A percentile compares a stretch with the other conserved stretches of the same genome.
These are phyloP conservation scores for Peromyscus leucopus DNA, from an alignment of 2,113 vertebrate species.

Conservation along the genomic window DNA sequence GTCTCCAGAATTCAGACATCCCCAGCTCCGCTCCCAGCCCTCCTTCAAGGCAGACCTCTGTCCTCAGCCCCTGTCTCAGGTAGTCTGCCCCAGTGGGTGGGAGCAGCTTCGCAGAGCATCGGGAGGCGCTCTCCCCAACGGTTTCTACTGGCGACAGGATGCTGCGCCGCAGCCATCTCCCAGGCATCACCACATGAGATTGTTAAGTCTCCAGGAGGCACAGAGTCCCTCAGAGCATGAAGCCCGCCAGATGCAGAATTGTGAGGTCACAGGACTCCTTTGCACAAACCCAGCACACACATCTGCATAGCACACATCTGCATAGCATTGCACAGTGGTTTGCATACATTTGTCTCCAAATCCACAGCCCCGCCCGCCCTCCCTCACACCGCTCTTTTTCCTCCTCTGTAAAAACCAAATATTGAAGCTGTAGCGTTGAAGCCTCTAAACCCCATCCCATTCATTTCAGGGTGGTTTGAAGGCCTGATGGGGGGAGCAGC, in stretches of 20 bases:
- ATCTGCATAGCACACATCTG: slow-evolving; percentile 64
- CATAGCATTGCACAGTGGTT: background rate
- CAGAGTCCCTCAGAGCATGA: background rate
- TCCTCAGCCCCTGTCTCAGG: background rate
- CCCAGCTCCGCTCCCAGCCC: background rate
- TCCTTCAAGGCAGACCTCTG: background rate
- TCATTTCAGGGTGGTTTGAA: slow-evolving; percentile 35
- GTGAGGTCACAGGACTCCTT: background rate
- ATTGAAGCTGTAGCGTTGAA: background rate
- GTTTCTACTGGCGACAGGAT: background rate
- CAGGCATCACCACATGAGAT: background rate
- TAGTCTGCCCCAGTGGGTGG: background rate
- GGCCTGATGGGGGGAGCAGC: background rate
- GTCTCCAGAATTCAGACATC: background rate
- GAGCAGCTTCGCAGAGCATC: slow-evolving; percentile 23
- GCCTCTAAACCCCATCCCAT: background rate
- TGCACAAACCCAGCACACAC: background rate
- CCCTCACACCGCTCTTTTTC: background rate
- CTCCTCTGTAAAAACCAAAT: background rate
- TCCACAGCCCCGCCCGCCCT: background rate
- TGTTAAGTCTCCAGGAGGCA: slow-evolving; percentile 5
- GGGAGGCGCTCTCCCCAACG: background rate
- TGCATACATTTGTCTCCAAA: slow-evolving; percentile 58
- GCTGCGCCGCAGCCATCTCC: background rate
- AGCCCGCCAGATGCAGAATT: background rate